Conservation (phyloP, 2,113 vertebrate genomes). For the Mastomys coucha region DNA sequence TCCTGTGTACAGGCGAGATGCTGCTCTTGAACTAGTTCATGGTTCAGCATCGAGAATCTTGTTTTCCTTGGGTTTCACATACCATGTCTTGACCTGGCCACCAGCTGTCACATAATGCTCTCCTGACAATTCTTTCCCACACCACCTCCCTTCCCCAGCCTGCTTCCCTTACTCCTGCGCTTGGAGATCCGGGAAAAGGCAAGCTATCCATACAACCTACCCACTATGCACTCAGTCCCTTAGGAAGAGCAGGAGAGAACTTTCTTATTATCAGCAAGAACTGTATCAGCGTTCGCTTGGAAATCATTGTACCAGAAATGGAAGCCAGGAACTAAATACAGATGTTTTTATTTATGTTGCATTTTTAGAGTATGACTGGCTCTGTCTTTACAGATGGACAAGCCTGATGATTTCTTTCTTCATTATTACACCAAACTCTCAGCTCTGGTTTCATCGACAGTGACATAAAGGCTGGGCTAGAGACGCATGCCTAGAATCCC, state of each 20-base stretch:
- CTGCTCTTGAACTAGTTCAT: neutral
- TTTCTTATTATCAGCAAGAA: neutral
- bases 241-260: slow-evolving; percentile 10
- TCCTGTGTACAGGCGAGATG: neutral
- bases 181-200: neutral
- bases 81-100: neutral
- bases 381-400: neutral
- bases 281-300: neutral
- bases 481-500: neutral
- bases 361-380: neutral
- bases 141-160: neutral
- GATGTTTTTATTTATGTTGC: neutral
- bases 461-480: neutral
- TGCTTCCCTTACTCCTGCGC: neutral
- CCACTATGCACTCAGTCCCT: neutral
- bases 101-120: neutral
- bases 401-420: neutral
- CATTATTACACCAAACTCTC: slow-evolving; percentile 32
- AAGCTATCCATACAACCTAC: neutral
- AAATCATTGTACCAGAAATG: slow-evolving; percentile 19
- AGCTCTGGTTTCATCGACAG: slow-evolving; percentile 15
- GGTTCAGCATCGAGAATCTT: neutral
- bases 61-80: slow-evolving; percentile 4
- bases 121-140: neutral
- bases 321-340: slow-evolving; percentile 14